phyloP scores from a whole-genome alignment of 2,888 invertebrate genomes.

The Pammene fasciana region DNA sequence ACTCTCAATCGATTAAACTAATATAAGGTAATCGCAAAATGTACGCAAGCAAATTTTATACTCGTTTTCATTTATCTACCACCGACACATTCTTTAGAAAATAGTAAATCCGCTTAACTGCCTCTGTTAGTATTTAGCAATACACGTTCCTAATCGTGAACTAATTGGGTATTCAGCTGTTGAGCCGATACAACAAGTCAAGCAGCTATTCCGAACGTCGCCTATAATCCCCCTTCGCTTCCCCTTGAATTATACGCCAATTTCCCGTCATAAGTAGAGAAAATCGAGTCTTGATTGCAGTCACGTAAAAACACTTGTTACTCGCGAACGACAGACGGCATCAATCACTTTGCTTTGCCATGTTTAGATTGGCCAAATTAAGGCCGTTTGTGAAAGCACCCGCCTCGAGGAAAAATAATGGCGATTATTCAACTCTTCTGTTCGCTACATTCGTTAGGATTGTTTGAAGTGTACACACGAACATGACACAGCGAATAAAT shows the following conservation, averaged over 20 bases:
- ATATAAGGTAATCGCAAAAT: neutral
- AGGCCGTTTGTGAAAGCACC: slow-evolving; percentile 60
- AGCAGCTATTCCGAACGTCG: slow-evolving; percentile 26
- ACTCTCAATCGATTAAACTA: too few relatives aligned
- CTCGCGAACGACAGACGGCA: slow-evolving; percentile 58
- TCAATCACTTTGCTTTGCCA: slow-evolving; percentile 64
- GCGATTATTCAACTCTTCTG: slow-evolving; percentile 67
- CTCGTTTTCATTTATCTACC: neutral
- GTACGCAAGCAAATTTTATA: neutral
- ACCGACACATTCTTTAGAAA: neutral
- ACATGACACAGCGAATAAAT: slow-evolving; percentile 41
- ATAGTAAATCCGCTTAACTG: slow-evolving; percentile 24
- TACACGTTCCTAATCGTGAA: slow-evolving; percentile 19
- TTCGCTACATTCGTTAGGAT: slow-evolving; percentile 48
- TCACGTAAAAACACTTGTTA: slow-evolving; percentile 77
- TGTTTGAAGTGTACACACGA: slow-evolving; percentile 39
- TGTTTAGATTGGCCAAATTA: slow-evolving; percentile 77
- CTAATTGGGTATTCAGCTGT: slow-evolving; percentile 34
- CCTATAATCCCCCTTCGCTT: slow-evolving; percentile 34
- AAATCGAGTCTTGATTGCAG: slow-evolving; percentile 63
- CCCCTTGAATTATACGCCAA: slow-evolving; percentile 58
- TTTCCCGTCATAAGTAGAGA: slow-evolving; percentile 59
- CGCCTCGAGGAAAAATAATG: slow-evolving; percentile 68
- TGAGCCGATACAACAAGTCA: slow-evolving; percentile 19
- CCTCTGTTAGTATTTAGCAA: slow-evolving; percentile 2